These are phyloP conservation scores for Gambusia affinis DNA, from an alignment of 2,113 vertebrate species.

Conservation along the genomic window DNA sequence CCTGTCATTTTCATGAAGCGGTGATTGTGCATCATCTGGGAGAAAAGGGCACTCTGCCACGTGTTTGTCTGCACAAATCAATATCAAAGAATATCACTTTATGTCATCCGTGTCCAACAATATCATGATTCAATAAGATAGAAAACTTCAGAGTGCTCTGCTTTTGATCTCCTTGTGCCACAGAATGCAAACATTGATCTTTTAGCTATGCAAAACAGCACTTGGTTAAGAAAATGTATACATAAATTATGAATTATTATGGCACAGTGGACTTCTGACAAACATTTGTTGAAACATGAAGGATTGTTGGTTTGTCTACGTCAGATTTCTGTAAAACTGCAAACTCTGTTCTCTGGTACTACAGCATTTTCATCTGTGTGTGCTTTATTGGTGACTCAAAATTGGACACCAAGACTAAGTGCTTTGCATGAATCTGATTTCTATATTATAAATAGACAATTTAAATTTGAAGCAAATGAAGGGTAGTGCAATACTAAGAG, in stretches of 20 bases:
- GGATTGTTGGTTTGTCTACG: neutral
- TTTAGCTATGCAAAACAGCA: neutral
- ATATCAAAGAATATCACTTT: slow-evolving; percentile 71
- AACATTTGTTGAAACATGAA: neutral
- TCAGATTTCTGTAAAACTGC: too few species aligned
- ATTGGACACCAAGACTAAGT: too few species aligned
- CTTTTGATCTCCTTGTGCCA: slow-evolving; percentile 2
- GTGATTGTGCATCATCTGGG: slow-evolving; percentile 82
- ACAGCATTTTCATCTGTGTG: neutral
- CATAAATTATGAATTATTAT: neutral
- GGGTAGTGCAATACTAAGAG: neutral
- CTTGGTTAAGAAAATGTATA: slow-evolving; percentile 1
- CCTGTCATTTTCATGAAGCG: slow-evolving; percentile 78
- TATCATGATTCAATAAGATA: neutral
- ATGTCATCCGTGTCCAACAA: slow-evolving; percentile 14
- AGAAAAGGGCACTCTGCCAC: slow-evolving; percentile 79
- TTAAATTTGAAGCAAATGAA: neutral
- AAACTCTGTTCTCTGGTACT: neutral
- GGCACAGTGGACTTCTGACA: neutral
- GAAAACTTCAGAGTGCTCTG: slow-evolving; percentile 3
- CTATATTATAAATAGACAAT: too few species aligned
- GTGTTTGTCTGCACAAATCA: slow-evolving; percentile 79
- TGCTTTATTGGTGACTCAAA: too few species aligned
- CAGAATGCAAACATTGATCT: neutral
- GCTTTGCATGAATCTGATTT: too few species aligned